These are phyloP conservation scores for Phodopus roborovskii DNA, from an alignment of 2,113 vertebrate species.

Conservation along the genomic window DNA sequence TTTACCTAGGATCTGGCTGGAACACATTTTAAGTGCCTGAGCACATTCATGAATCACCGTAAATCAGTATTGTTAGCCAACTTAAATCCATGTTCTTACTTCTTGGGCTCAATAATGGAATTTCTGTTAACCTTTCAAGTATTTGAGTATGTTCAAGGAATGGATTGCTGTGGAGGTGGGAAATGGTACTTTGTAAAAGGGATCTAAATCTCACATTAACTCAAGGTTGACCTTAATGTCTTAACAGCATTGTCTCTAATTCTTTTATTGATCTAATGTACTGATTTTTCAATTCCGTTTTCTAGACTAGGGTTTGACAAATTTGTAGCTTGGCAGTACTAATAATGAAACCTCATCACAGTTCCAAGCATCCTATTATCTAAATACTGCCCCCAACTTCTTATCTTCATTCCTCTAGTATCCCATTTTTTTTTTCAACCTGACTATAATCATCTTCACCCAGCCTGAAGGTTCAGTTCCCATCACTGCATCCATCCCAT, in stretches of 20 bases:
- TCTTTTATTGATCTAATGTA: background rate
- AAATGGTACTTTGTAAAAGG: background rate
- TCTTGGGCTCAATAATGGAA: background rate
- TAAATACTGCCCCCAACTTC: background rate
- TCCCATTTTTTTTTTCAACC: background rate
- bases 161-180: background rate
- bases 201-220: background rate
- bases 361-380: background rate
- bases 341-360: background rate
- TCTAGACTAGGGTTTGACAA: background rate
- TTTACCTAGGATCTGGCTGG: background rate
- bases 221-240: background rate
- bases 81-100: background rate
- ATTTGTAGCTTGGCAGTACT: background rate
- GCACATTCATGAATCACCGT: background rate
- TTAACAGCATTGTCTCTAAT: background rate
- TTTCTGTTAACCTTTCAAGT: background rate
- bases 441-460: background rate
- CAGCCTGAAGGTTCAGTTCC: background rate
- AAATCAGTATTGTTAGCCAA: background rate
- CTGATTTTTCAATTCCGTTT: background rate
- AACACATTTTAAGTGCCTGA: background rate
- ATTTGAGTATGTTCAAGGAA: background rate
- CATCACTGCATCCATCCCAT: background rate
- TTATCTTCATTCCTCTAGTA: background rate